These are phyloP conservation scores for Thecocarcelia acutangulata DNA, from an alignment of 2,888 invertebrate species.

Conservation along the genomic window DNA sequence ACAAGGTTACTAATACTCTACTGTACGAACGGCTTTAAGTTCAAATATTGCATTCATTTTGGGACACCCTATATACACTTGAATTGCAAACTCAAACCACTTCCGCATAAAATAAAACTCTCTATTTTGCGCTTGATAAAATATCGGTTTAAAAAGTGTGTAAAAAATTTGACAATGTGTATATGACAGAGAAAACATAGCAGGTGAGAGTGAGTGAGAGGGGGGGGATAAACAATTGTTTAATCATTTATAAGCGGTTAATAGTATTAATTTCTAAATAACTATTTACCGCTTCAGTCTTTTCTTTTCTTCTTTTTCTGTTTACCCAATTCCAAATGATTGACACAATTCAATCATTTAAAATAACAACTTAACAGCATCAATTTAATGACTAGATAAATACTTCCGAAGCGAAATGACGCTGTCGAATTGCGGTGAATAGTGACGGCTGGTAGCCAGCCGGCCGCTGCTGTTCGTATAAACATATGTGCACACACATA, in stretches of 20 bases:
- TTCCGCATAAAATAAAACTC: no score
- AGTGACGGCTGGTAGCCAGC: conserved; percentile 4
- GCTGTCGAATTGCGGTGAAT: conserved; percentile 41
- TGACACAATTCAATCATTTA: conserved; percentile 67
- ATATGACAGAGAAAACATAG: no score
- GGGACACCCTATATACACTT: no score
- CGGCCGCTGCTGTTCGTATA: background rate
- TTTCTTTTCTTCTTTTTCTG: conserved; percentile 18
- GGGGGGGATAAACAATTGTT: conserved; percentile 5
- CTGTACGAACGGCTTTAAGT: no score
- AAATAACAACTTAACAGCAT: conserved; percentile 63
- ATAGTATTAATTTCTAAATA: conserved; percentile 42
- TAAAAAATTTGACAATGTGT: no score
- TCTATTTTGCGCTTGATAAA: no score
- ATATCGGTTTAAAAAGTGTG: no score
- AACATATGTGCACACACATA: no score
- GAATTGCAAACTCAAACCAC: no score
- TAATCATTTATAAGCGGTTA: conserved; percentile 5
- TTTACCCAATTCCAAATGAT: conserved; percentile 41
- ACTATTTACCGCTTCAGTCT: conserved; percentile 40
- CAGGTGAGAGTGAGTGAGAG: no score
- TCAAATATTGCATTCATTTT: no score
- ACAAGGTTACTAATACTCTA: no score
- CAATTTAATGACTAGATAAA: conserved; percentile 66
- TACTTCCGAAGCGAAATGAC: conserved; percentile 62